These are phyloP conservation scores for Neogale vison DNA, from an alignment of 2,113 vertebrate species.

Conservation along the genomic window DNA sequence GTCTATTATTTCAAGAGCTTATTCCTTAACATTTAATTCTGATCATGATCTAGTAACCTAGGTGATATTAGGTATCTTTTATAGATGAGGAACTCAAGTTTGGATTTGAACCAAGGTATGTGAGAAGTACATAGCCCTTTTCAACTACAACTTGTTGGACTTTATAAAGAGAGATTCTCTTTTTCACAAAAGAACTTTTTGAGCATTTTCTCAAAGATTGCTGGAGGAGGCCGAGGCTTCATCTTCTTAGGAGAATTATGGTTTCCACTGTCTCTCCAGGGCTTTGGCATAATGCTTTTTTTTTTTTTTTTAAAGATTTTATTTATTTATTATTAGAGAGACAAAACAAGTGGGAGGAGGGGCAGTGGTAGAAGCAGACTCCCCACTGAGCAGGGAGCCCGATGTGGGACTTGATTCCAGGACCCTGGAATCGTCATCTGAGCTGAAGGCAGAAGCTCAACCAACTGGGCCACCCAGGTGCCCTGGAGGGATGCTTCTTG, in stretches of 20 bases:
- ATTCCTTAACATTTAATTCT: constrained; percentile 1
- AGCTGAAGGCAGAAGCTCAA: no score
- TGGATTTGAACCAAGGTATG: constrained; percentile 21
- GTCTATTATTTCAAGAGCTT: not conserved
- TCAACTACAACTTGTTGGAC: not conserved
- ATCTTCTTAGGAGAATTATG: not conserved
- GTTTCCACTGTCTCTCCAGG: not conserved
- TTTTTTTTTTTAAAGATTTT: not conserved
- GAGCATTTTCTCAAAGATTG: not conserved
- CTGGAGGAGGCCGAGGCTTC: not conserved
- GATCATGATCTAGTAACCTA: not conserved
- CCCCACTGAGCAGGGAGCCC: no score
- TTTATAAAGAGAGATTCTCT: constrained; percentile 7
- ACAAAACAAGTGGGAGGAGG: no score
- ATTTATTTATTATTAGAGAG: no score
- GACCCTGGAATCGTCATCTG: no score
- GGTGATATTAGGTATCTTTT: not conserved
- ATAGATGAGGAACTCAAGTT: not conserved
- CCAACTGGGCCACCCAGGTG: no score
- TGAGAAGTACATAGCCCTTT: not conserved
- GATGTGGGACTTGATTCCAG: no score
- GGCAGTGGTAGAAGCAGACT: no score
- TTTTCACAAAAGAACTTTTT: constrained; percentile 1
- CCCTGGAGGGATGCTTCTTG: not conserved
- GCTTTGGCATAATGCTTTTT: not conserved